phyloP scores from a whole-genome alignment of 2,888 invertebrate genomes.

The Caenorhabditis becei region DNA sequence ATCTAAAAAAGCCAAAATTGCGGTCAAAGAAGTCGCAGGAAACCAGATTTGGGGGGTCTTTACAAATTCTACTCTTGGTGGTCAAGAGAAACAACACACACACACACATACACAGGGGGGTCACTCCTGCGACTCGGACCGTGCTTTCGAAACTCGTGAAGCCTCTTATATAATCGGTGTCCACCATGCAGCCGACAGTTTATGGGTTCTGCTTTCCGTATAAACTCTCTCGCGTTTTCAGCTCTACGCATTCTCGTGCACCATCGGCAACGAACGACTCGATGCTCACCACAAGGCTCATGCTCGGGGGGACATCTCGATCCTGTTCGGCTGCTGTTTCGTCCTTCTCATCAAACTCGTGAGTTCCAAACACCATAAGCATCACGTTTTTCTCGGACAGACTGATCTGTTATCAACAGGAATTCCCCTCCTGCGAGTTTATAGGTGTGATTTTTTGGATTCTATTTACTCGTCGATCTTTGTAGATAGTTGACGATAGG shows the following conservation, averaged over 20 bases:
- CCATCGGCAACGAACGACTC: conserved; percentile 71
- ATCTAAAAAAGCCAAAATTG: neutral
- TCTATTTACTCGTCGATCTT: conserved; percentile 37
- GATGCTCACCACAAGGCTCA: conserved; percentile 81
- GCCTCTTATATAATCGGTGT: neutral
- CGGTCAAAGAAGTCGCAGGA: conserved; percentile 13
- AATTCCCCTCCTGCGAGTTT: neutral
- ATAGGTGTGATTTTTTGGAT: conserved; percentile 54
- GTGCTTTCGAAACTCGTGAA: neutral
- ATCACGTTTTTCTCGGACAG: conserved; percentile 10
- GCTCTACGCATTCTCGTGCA: conserved; percentile 72
- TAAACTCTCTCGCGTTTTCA: conserved; percentile 39
- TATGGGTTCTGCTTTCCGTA: neutral
- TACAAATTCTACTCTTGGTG: too few relatives aligned
- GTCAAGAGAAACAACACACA: conserved; percentile 5
- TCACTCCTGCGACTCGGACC: neutral
- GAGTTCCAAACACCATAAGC: conserved; percentile 44
- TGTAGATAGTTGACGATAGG: conserved; percentile 17
- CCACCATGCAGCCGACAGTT: neutral
- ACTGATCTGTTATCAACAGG: conserved; percentile 2
- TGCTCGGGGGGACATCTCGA: conserved; percentile 78
- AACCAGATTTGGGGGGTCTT: too few relatives aligned
- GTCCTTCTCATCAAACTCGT: conserved; percentile 77
- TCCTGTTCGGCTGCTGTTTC: conserved; percentile 78
- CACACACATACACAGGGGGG: conserved; percentile 23